phyloP scores from a whole-genome alignment of 2,113 vertebrate genomes.

The Channa maculata region DNA sequence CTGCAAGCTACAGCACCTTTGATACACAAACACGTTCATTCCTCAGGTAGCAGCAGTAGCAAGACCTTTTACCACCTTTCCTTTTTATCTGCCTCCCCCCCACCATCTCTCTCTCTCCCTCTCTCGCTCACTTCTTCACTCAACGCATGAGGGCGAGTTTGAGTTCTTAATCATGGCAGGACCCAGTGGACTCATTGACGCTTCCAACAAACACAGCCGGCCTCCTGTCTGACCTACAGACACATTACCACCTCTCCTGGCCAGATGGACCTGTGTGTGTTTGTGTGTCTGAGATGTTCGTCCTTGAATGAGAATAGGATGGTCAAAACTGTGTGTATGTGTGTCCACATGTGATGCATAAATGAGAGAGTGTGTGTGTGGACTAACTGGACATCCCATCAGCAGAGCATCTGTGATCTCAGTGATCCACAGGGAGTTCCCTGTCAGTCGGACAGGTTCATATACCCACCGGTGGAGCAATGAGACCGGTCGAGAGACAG shows the following conservation, averaged over 20 bases:
- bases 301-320: conserved; percentile 74
- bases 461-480: conserved; percentile 34
- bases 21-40: too few relatives aligned
- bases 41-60: too few relatives aligned
- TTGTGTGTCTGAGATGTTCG: conserved; percentile 39
- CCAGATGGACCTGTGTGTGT: conserved; percentile 67
- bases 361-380: conserved; percentile 31
- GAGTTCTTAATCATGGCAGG: conserved; percentile 64
- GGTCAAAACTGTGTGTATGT: conserved; percentile 53
- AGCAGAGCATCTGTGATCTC: conserved; percentile 74
- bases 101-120: background rate
- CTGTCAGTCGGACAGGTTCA: conserved; percentile 58
- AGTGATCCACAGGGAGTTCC: conserved; percentile 61
- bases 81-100: too few relatives aligned
- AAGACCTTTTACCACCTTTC: too few relatives aligned
- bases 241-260: conserved; percentile 53
- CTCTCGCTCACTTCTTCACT: background rate
- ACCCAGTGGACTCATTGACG: conserved; percentile 48
- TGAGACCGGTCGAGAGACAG: conserved; percentile 6
- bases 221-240: conserved; percentile 61
- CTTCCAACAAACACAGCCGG: conserved; percentile 58
- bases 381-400: conserved; percentile 69
- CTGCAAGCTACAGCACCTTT: too few relatives aligned
- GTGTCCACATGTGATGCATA: conserved; percentile 25
- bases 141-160: conserved; percentile 9